Base-by-base conservation (phyloP, 2,113 vertebrate genomes). In the Cnemophilus loriae region DNA sequence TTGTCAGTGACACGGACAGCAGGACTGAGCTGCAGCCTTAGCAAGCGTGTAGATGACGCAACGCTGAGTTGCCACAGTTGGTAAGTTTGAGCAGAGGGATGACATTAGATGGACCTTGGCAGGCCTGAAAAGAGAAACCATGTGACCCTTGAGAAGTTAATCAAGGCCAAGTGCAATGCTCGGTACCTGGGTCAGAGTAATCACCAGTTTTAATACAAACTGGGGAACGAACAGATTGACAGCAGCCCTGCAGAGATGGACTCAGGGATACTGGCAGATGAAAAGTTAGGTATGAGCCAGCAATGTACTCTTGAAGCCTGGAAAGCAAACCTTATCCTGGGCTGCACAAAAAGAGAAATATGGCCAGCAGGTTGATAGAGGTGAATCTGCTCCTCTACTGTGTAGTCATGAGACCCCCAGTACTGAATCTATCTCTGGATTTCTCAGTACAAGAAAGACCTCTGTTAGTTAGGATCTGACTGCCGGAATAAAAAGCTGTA, bases 281-380 rank as follows among this genome's bases (percentile, higher is more conserved):
- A 80, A 55, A 75, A 65, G 13, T 24, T 53, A 47, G 8, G 28
- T 33, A 46, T 11, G 11, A 90, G 16, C 4, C 21, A 55, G 39
- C 10, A 64, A 27, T 0, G 1, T n/a, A 13, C 3, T 1, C 47
- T 46, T 57, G 23, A 16, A 84, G 33, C 9, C 47, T 10, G 3
- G 15, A 73, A 88, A 68, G 10, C 42, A 32, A 68, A 35, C 7
- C 1, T 0, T 63, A 49, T 19, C 21, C 24, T 26, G 18, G 18
- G 9, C 15, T 68, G 28, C 32, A 68, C 7, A 17, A 41, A 41
- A 52, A 52, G 4, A 9, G 27, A 53, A 64, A 57, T 16, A 19
- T 9, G 5, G 13, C 33, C 28, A 56, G 44, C 13, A 82, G 21
- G 3, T 17, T 30, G 9, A 70, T 16, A 32, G 33, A 80, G 10